A percentile compares a stretch with the other conserved stretches of the same genome.
These are phyloP conservation scores for Monochamus saltuarius DNA, from an alignment of 1,140 invertebrate genomes.

Conservation along the genomic window DNA sequence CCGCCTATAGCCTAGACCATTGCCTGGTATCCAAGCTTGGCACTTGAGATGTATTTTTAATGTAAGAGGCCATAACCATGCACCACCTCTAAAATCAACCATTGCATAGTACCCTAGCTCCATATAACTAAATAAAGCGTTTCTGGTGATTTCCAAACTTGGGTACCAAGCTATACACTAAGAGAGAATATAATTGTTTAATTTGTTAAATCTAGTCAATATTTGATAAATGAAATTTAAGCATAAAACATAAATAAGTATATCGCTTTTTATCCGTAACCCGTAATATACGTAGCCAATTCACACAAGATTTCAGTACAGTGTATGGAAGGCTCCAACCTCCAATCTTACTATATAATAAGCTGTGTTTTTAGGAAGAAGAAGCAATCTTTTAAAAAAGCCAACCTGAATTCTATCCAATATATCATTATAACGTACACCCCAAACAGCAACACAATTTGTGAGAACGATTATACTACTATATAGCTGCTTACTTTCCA, in stretches of 20 bases:
- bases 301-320: not conserved
- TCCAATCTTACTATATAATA: not conserved
- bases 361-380: not conserved
- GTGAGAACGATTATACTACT: not conserved
- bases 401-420: not conserved
- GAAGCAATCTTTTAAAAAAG: not conserved
- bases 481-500: slow-evolving; percentile 1
- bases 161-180: too few species aligned
- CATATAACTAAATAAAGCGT: too few species aligned
- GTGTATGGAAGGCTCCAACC: not conserved
- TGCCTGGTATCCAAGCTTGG: too few species aligned
- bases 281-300: not conserved
- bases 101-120: too few species aligned
- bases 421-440: slow-evolving; percentile 1
- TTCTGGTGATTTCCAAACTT: too few species aligned
- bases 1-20: too few species aligned
- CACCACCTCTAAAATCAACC: too few species aligned
- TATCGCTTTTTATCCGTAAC: not conserved
- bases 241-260: not conserved
- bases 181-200: slow-evolving; percentile 2
- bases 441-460: not conserved
- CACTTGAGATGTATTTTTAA: too few species aligned
- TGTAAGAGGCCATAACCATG: too few species aligned
- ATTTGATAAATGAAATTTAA: not conserved
- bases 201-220: slow-evolving; percentile 1